phyloP scores from a whole-genome alignment of 2,888 invertebrate genomes.

The Xestoiulus laeticollis region DNA sequence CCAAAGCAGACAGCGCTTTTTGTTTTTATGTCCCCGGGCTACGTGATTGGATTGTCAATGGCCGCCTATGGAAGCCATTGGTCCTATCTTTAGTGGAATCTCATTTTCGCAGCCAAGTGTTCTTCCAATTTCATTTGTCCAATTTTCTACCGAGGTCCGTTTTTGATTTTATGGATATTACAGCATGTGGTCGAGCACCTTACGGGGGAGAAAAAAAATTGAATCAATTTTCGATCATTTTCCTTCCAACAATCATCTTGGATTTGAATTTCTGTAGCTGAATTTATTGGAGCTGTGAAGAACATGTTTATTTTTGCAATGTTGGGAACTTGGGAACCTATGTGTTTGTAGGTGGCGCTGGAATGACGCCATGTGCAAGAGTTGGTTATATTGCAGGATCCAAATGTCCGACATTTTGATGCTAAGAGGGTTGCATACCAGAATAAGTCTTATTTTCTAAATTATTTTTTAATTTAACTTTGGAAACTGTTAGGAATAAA shows the following conservation, averaged over 20 bases:
- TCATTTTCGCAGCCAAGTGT: conserved; percentile 34
- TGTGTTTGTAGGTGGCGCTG: neutral
- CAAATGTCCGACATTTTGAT: no score
- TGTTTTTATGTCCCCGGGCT: neutral
- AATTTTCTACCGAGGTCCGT: neutral
- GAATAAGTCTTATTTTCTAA: no score
- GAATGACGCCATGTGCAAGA: no score
- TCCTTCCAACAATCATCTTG: neutral
- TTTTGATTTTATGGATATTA: conserved; percentile 31
- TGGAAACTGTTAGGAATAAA: no score
- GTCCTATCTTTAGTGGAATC: conserved; percentile 15
- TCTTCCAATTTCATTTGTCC: conserved; percentile 24
- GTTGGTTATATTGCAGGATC: no score
- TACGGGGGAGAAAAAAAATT: neutral
- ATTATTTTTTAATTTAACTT: no score
- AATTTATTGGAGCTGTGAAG: neutral
- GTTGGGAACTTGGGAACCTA: no score
- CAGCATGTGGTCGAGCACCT: neutral
- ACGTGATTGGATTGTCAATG: conserved; percentile 37
- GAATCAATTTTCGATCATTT: conserved; percentile 27
- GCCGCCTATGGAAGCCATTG: neutral
- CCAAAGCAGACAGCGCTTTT: neutral
- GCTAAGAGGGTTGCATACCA: no score
- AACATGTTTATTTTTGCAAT: no score
- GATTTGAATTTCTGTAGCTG: neutral